These are phyloP conservation scores for Pomacea maculata DNA, from an alignment of 1,140 invertebrate species.

Conservation along the genomic window DNA sequence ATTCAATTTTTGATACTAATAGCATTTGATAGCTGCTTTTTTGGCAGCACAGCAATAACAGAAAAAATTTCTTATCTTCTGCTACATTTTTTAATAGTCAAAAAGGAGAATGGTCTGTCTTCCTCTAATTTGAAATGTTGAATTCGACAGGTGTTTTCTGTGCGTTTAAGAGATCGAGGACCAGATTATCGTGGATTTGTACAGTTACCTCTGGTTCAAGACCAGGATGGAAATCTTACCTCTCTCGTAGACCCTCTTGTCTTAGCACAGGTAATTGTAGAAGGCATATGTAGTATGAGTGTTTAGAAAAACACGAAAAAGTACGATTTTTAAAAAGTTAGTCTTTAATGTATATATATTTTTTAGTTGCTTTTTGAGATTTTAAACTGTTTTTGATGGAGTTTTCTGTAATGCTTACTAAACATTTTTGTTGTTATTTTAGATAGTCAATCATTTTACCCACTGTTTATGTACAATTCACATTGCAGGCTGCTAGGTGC, in stretches of 20 bases:
- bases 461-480: neutral
- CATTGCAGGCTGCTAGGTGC: slow-evolving; percentile 70
- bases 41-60: too few relatives aligned
- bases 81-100: too few relatives aligned
- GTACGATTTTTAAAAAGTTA: too few relatives aligned
- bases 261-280: slow-evolving; percentile 50
- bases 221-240: slow-evolving; percentile 66
- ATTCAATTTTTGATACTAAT: too few relatives aligned
- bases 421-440: neutral
- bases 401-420: neutral
- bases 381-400: too few relatives aligned
- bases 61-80: too few relatives aligned
- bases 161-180: slow-evolving; percentile 75
- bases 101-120: too few relatives aligned
- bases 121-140: neutral
- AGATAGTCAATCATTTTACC: neutral
- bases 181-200: slow-evolving; percentile 81
- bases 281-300: neutral
- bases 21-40: too few relatives aligned
- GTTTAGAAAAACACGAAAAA: neutral
- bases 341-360: too few relatives aligned
- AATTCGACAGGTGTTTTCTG: slow-evolving; percentile 71
- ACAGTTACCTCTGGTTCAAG: slow-evolving; percentile 72
- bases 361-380: too few relatives aligned
- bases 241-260: slow-evolving; percentile 65